Evolutionary conservation across 2,797 vertebrate species (phyloP).

Genomic region (Falco concolor): DNA sequence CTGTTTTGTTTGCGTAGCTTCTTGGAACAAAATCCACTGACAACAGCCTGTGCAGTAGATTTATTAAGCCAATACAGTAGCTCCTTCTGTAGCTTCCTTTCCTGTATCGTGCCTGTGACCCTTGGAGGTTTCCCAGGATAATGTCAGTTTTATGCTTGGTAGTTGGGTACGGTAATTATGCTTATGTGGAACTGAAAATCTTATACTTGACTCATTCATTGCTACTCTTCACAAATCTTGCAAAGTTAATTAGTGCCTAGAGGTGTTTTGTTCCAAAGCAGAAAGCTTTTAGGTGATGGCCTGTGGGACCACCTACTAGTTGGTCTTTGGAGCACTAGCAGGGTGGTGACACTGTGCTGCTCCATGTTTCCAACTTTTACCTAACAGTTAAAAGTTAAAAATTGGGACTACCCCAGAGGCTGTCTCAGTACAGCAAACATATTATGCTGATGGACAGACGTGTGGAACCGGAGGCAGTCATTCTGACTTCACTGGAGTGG

Average conservation of each 20-base stretch:
- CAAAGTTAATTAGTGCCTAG: not conserved
- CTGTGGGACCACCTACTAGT: not conserved
- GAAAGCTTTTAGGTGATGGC: not conserved
- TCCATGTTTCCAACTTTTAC: not conserved
- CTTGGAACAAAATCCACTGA: slow-evolving; percentile 42
- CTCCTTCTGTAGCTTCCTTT: slow-evolving; percentile 46
- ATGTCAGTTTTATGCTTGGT: slow-evolving; percentile 27
- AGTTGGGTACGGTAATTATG: slow-evolving; percentile 36
- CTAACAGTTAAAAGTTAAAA: not conserved
- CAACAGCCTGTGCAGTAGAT: slow-evolving; percentile 7
- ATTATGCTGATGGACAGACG: not conserved
- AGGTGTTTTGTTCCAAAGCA: not conserved
- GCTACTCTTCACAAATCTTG: not conserved
- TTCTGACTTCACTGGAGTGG: not conserved
- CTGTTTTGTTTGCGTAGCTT: slow-evolving; percentile 52
- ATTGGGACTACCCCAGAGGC: not conserved
- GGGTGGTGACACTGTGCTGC: not conserved
- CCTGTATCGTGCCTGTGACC: slow-evolving; percentile 12
- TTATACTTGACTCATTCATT: not conserved
- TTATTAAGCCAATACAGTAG: slow-evolving; percentile 41
- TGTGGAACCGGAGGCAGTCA: not conserved
- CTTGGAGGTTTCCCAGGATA: slow-evolving; percentile 36
- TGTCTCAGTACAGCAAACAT: not conserved
- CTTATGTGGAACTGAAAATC: not conserved
- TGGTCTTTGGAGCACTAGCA: not conserved